Evolutionary conservation across 2,888 invertebrate species (phyloP).

Genomic region (Dasysyrphus tricinctus): DNA sequence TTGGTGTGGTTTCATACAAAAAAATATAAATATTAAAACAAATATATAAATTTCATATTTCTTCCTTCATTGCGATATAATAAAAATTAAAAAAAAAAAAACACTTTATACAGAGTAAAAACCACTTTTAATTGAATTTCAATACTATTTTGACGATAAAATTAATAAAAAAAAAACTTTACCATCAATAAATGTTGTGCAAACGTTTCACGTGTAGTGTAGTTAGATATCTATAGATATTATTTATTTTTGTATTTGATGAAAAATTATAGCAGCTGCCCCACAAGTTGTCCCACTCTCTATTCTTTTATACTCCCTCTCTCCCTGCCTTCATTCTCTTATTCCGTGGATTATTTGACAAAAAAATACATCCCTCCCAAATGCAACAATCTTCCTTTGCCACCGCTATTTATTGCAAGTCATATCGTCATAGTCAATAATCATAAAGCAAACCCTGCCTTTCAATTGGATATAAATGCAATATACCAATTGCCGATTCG

Average conservation of each 20-base stretch:
- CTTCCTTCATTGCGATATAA: no score
- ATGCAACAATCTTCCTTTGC: slow-evolving; percentile 7
- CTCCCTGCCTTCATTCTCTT: not conserved
- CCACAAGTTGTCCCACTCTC: slow-evolving; percentile 34
- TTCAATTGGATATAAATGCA: slow-evolving; percentile 11
- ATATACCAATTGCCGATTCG: slow-evolving; percentile 54
- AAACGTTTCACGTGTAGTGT: not conserved
- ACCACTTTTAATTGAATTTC: no score
- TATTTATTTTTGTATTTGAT: not conserved
- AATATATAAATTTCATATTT: no score
- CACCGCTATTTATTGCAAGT: not conserved
- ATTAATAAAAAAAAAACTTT: not conserved
- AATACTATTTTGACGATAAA: no score
- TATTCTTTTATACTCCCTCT: not conserved
- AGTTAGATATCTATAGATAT: not conserved
- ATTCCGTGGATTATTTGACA: slow-evolving; percentile 25
- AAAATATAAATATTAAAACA: no score
- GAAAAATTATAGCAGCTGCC: slow-evolving; percentile 58
- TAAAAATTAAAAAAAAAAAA: no score
- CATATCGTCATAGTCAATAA: slow-evolving; percentile 7
- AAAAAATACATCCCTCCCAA: slow-evolving; percentile 40
- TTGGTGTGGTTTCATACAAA: no score
- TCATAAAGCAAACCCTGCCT: not conserved
- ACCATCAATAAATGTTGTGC: not conserved
- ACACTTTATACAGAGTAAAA: no score